Conservation (phyloP, 1,140 invertebrate genomes). For the Vanessa atalanta region DNA sequence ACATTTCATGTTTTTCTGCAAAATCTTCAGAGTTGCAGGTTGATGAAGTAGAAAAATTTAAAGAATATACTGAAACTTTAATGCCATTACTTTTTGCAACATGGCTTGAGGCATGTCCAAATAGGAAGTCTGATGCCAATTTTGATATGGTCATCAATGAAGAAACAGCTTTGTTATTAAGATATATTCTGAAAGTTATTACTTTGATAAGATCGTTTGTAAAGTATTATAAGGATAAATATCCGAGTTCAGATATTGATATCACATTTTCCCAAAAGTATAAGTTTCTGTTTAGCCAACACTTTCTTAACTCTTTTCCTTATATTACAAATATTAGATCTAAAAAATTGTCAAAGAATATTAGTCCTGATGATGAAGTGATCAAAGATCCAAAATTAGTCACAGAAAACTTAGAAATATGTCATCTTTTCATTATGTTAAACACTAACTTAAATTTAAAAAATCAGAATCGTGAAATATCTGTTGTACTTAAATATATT, state of each 20-base stretch:
- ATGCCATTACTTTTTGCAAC: slow-evolving; percentile 87
- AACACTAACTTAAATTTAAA: slow-evolving; percentile 71
- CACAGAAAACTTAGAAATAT: slow-evolving; percentile 80
- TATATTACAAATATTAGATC: slow-evolving; percentile 72
- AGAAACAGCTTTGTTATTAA: slow-evolving; percentile 82
- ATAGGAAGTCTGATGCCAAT: slow-evolving; percentile 53
- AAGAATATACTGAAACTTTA: slow-evolving; percentile 82
- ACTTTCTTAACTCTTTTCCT: slow-evolving; percentile 81
- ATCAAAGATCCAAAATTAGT: slow-evolving; percentile 75
- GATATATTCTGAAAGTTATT: slow-evolving; percentile 81
- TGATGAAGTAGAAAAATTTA: slow-evolving; percentile 73
- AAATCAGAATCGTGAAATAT: slow-evolving; percentile 58
- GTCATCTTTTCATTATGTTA: slow-evolving; percentile 76
- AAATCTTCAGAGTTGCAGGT: slow-evolving; percentile 55
- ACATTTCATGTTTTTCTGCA: slow-evolving; percentile 62
- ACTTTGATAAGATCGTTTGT: slow-evolving; percentile 81
- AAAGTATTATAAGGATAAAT: slow-evolving; percentile 59
- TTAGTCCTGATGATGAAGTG: slow-evolving; percentile 47
- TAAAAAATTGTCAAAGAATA: slow-evolving; percentile 46
- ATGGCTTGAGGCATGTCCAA: slow-evolving; percentile 86
- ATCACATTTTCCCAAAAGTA: slow-evolving; percentile 80
- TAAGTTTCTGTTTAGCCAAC: slow-evolving; percentile 73
- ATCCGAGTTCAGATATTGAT: slow-evolving; percentile 61
- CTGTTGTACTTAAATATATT: slow-evolving; percentile 71
- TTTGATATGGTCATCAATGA: slow-evolving; percentile 75